These are phyloP conservation scores for Cyanistes caeruleus DNA, from an alignment of 2,113 vertebrate genomes.

Conservation along the genomic window DNA sequence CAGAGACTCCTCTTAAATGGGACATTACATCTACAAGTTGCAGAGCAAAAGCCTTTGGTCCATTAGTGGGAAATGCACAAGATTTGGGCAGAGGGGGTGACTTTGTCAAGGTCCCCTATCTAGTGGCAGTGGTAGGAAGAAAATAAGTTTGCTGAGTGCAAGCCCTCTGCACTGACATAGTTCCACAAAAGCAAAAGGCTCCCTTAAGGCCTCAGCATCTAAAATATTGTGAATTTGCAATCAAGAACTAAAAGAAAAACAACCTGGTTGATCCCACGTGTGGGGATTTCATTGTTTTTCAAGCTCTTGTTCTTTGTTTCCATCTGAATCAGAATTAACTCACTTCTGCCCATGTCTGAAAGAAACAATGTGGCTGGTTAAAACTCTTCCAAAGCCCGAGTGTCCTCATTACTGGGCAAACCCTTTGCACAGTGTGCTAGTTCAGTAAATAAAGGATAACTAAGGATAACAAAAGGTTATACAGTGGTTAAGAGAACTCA, in stretches of 20 bases:
- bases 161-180: neutral
- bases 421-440: neutral
- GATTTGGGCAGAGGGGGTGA: neutral
- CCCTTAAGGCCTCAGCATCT: neutral
- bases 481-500: neutral
- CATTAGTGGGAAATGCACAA: neutral
- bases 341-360: neutral
- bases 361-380: neutral
- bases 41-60: neutral
- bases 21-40: neutral
- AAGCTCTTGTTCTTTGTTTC: conserved; percentile 33
- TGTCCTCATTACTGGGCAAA: neutral
- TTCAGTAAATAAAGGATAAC: neutral
- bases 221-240: neutral
- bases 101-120: neutral
- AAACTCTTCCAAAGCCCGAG: neutral
- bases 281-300: neutral
- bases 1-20: neutral
- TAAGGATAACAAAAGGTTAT: neutral
- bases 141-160: neutral
- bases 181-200: neutral
- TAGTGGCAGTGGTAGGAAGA: neutral
- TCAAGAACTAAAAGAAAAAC: neutral
- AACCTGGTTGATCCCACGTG: neutral
- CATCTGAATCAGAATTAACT: neutral